Base-by-base conservation (phyloP, 1,140 invertebrate genomes). In the Radopholus similis region DNA sequence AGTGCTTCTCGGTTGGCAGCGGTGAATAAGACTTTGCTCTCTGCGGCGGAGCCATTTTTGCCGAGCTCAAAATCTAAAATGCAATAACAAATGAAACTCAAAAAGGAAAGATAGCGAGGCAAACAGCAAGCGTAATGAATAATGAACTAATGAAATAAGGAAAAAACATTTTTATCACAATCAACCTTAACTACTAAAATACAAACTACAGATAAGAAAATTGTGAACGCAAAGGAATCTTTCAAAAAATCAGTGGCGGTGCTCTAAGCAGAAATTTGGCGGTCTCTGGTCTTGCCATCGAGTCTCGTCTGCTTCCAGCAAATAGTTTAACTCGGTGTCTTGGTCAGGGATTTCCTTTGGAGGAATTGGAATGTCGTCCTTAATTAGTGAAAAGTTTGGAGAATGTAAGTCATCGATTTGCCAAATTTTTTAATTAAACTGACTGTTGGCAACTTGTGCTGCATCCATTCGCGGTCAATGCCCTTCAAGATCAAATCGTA, bases 331-430 rank as follows among this genome's bases (percentile, higher is more conserved):
- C 44, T 66, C 64, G 5, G 49, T 56, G 40, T 66, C 64, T 23
- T 66, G 64, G 9, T 66, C 64, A 6, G 64, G 64, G 15, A 66
- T 55, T 32, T 66, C 51, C 35, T 42, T 66, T 23, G 64, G 64
- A 6, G 64, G 64, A 15, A 66, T 66, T 34, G 51, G 37, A 42
- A 66, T 66, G 49, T 66, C 64, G 56, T 66, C 64, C 64, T 66
- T 38, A n/a, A n/a, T n/a, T n/a, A n/a, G n/a, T n/a, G n/a, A 18
- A 66, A 60, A 35, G 15, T 13, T 4, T 5, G 13, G 32, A n/a
- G 13, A 38, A 58, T 26, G 47, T n/a, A 53, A n/a, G 23, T 6
- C 53, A 64, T 26, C 6, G 30, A 18, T 38, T 26, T 4, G 2
- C 18, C 38, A 18, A 44, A 18, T 40, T 9, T 11, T n/a, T n/a